These are phyloP conservation scores for Shinisaurus crocodilurus DNA, from an alignment of 2,113 vertebrate genomes.

Conservation along the genomic window DNA sequence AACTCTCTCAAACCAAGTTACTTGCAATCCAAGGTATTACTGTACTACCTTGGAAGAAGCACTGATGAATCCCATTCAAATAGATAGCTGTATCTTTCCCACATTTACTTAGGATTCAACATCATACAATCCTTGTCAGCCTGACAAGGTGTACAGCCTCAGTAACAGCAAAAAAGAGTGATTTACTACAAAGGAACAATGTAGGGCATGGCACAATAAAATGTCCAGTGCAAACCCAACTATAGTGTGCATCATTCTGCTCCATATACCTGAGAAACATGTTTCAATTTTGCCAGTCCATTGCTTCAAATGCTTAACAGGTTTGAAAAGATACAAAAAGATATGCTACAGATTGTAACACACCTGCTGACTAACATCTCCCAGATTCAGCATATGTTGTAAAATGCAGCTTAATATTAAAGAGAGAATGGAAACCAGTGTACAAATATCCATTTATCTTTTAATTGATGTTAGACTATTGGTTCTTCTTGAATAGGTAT, in stretches of 20 bases:
- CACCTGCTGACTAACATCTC: neutral
- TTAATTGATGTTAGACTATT: neutral
- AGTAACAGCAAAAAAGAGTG: neutral
- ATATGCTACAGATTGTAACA: neutral
- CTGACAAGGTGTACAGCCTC: neutral
- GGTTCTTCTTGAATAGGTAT: neutral
- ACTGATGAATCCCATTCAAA: constrained; percentile 28
- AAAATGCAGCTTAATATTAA: neutral
- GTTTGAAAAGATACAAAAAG: neutral
- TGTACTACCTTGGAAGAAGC: constrained; percentile 2
- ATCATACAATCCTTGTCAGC: neutral
- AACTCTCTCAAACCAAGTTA: too few species aligned
- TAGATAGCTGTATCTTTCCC: constrained; percentile 23
- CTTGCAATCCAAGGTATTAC: too few species aligned
- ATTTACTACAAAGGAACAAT: constrained; percentile 24
- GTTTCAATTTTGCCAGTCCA: neutral
- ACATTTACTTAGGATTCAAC: constrained; percentile 14
- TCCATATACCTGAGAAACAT: neutral
- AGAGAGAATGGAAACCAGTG: neutral
- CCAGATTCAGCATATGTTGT: neutral
- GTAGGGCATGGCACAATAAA: constrained; percentile 2
- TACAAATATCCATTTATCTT: neutral
- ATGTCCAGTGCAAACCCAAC: neutral
- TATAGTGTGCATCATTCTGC: neutral
- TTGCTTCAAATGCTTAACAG: neutral